Percentiles rank a stretch among this genome's conserved stretches.
Evolutionary conservation across 2,888 invertebrate genomes (phyloP).

Genomic region (Craniophora ligustri): DNA sequence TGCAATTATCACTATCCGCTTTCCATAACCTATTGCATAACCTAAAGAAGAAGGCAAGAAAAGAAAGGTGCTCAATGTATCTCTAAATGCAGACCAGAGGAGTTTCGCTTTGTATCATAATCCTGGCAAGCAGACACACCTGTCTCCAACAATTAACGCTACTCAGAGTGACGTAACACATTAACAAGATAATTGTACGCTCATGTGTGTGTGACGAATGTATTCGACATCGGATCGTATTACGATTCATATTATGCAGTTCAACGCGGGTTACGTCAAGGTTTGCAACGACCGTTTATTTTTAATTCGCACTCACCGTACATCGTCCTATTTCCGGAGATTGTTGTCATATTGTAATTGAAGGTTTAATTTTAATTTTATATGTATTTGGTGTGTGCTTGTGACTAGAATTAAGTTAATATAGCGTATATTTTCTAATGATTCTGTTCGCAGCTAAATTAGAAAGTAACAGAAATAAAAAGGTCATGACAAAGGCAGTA

Average conservation of each 20-base stretch:
- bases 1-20: no score
- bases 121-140: conserved; percentile 17
- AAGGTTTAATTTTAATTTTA: conserved; percentile 32
- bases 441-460: not conserved
- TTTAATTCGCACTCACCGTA: conserved; percentile 46
- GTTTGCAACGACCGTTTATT: conserved; percentile 50
- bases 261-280: conserved; percentile 55
- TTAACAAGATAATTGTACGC: conserved; percentile 46
- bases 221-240: conserved; percentile 45
- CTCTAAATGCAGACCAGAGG: not conserved
- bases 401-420: not conserved
- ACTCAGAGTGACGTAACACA: conserved; percentile 40
- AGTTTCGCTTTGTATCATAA: not conserved
- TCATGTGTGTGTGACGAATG: conserved; percentile 35
- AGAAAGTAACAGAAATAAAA: not conserved
- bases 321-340: conserved; percentile 53
- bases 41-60: no score
- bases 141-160: conserved; percentile 34
- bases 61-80: no score
- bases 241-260: conserved; percentile 53
- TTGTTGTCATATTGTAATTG: conserved; percentile 49
- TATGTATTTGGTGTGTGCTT: not conserved
- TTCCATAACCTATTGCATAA: no score
- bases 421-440: not conserved
- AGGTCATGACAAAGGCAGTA: no score